Conservation (phyloP, 1,140 invertebrate genomes). For the Macrobrachium nipponense region DNA sequence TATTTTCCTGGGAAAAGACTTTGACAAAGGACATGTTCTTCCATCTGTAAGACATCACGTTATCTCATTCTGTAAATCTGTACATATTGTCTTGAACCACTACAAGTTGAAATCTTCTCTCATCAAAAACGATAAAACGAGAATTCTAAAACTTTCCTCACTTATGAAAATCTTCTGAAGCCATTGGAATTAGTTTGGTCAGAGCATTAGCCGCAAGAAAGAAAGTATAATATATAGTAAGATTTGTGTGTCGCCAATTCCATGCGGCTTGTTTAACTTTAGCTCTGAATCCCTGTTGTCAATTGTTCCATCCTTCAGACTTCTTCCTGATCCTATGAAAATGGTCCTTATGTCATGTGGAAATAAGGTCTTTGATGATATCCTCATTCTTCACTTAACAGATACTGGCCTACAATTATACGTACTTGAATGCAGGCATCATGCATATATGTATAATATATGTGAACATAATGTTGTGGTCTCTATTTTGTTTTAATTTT, state of each 20-base stretch:
- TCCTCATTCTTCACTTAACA: slow-evolving; percentile 32
- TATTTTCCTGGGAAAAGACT: neutral
- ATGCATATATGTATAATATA: slow-evolving; percentile 52
- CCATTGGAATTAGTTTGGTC: too few species aligned
- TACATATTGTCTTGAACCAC: neutral
- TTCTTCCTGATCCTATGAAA: slow-evolving; percentile 31
- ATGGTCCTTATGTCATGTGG: slow-evolving; percentile 34
- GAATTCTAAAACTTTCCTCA: slow-evolving; percentile 3
- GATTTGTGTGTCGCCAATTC: slow-evolving; percentile 3
- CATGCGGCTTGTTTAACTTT: slow-evolving; percentile 25
- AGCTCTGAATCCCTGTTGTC: slow-evolving; percentile 9
- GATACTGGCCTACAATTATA: slow-evolving; percentile 23
- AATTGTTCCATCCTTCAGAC: slow-evolving; percentile 1
- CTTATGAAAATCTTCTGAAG: slow-evolving; percentile 23
- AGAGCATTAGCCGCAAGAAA: too few species aligned
- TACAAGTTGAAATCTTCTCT: slow-evolving; percentile 26
- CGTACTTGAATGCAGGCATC: slow-evolving; percentile 25
- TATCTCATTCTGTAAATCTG: neutral
- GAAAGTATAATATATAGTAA: too few species aligned
- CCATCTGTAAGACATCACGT: neutral
- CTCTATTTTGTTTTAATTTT: slow-evolving; percentile 25
- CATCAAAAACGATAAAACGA: slow-evolving; percentile 2
- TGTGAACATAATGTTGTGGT: slow-evolving; percentile 41
- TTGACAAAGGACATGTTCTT: too few species aligned
- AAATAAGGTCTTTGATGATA: slow-evolving; percentile 26